A percentile compares a stretch with the other conserved stretches of the same genome.
Conservation (phyloP, 2,888 invertebrate species). For the Drosophila anomalata region DNA sequence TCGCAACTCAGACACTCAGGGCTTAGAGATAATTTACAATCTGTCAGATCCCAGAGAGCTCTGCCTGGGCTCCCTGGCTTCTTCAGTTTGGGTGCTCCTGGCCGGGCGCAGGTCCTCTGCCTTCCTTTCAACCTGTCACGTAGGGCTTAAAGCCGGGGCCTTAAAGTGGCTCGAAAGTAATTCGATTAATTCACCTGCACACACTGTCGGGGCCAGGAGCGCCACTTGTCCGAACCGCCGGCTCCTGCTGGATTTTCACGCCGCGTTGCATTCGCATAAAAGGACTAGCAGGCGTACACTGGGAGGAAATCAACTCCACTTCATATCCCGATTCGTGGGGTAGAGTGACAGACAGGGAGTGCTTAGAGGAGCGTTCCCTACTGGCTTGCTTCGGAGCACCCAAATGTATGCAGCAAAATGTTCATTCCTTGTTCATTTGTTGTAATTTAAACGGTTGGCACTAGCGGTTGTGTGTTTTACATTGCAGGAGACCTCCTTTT, state of each 20-base stretch:
- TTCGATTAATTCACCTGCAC: slow-evolving; percentile 24
- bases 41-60: slow-evolving; percentile 13
- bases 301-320: background rate
- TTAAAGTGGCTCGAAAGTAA: slow-evolving; percentile 5
- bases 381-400: too few species aligned
- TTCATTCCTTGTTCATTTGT: background rate
- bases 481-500: background rate
- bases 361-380: too few species aligned
- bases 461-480: slow-evolving; percentile 33
- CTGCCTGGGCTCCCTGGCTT: background rate
- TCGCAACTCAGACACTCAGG: background rate
- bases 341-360: too few species aligned
- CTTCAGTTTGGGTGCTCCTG: background rate
- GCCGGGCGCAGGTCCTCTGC: background rate
- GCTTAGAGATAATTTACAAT: slow-evolving; percentile 35
- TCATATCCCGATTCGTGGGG: too few species aligned
- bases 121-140: slow-evolving; percentile 15
- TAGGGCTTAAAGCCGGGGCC: slow-evolving; percentile 13
- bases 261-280: slow-evolving; percentile 22
- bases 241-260: slow-evolving; percentile 7
- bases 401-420: too few species aligned
- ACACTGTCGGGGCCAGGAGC: slow-evolving; percentile 1
- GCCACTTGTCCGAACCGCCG: background rate
- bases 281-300: background rate
- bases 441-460: background rate